Conservation (phyloP, 1,140 invertebrate genomes). For the Drosophila serrata region DNA sequence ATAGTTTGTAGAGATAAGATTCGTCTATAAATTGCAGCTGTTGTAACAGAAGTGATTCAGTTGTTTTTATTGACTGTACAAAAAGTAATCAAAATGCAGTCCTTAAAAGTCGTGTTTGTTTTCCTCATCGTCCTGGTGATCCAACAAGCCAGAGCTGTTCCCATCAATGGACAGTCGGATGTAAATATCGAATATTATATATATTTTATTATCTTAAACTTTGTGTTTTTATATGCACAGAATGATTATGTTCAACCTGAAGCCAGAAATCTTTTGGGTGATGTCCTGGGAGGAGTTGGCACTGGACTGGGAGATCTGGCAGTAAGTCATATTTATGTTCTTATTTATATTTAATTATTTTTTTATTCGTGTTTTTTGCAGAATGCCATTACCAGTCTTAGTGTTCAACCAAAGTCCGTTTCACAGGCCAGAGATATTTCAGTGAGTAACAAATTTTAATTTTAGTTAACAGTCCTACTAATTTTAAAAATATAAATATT, state of each 20-base stretch:
- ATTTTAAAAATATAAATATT: no score
- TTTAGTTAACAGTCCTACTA: background rate
- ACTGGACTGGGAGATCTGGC: slow-evolving; percentile 44
- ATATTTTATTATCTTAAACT: background rate
- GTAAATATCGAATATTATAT: background rate
- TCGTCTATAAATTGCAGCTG: slow-evolving; percentile 43
- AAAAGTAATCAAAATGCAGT: slow-evolving; percentile 38
- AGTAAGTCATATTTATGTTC: slow-evolving; percentile 12
- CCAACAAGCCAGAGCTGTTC: slow-evolving; percentile 21
- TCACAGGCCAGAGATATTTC: slow-evolving; percentile 26
- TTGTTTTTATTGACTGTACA: slow-evolving; percentile 18
- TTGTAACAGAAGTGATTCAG: slow-evolving; percentile 8
- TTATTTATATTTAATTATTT: no score
- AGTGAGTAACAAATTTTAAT: slow-evolving; percentile 20
- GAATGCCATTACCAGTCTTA: slow-evolving; percentile 50
- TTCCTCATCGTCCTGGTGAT: slow-evolving; percentile 21
- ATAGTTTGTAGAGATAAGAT: slow-evolving; percentile 30
- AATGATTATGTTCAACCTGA: slow-evolving; percentile 31
- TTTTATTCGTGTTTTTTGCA: background rate
- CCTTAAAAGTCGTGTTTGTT: slow-evolving; percentile 13
- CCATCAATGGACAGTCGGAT: slow-evolving; percentile 24
- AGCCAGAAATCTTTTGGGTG: slow-evolving; percentile 36
- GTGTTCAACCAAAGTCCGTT: slow-evolving; percentile 1
- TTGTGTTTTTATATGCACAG: slow-evolving; percentile 14
- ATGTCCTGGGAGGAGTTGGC: slow-evolving; percentile 37